A percentile compares a stretch with the other conserved stretches of the same genome.
Evolutionary conservation across 1,140 invertebrate genomes (phyloP).

Genomic region (Musca domestica): DNA sequence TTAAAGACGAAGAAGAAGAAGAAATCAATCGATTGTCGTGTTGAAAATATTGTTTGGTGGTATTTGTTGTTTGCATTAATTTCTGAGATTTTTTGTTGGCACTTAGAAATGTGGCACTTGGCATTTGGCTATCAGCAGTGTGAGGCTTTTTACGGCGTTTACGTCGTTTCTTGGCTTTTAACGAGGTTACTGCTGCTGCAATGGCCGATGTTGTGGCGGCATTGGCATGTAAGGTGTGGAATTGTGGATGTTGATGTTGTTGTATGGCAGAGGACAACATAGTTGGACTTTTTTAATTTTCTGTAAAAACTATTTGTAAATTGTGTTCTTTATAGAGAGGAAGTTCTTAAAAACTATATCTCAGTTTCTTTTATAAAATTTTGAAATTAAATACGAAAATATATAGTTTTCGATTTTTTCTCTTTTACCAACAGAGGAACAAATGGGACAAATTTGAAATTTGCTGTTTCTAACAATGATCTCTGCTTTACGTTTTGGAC

Average conservation of each 20-base stretch:
- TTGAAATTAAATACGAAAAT: no score
- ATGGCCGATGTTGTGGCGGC: neutral
- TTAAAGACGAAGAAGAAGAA: no score
- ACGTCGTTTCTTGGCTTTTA: conserved; percentile 40
- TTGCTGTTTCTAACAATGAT: no score
- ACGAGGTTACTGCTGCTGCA: neutral
- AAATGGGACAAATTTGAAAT: no score
- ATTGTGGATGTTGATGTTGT: conserved; percentile 5
- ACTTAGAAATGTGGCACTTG: no score
- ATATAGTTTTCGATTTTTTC: no score
- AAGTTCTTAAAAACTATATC: no score
- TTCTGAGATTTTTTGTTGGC: conserved; percentile 4
- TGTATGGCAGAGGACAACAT: conserved; percentile 38
- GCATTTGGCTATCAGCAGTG: conserved; percentile 28
- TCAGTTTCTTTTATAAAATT: neutral
- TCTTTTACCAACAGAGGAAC: no score
- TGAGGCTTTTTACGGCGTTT: conserved; percentile 45
- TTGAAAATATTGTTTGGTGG: conserved; percentile 43
- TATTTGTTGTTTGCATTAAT: conserved; percentile 8
- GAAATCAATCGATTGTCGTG: conserved; percentile 40
- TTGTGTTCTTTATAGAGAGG: neutral
- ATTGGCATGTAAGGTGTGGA: neutral
- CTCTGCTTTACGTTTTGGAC: no score
- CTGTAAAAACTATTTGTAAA: neutral
- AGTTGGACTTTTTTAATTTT: conserved; percentile 24